Base-by-base conservation (phyloP, 2,797 vertebrate genomes). In the Eupleurogrammus muticus region DNA sequence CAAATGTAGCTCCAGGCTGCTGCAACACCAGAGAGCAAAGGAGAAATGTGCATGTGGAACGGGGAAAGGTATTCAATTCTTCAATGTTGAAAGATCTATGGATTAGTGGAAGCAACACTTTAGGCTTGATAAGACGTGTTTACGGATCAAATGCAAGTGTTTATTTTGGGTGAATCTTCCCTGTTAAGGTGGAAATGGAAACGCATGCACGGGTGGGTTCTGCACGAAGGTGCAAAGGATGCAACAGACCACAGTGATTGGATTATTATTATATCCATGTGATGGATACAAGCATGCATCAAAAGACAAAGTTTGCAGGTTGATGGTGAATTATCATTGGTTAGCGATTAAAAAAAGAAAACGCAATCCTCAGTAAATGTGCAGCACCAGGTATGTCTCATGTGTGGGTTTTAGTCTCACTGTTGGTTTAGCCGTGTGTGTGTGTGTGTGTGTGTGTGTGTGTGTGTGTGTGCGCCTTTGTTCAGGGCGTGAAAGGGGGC, bases 331-430 rank as follows among this genome's bases (percentile, higher is more conserved):
- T 56, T 60, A 51, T 69, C 51, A 79, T 53, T 72, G 17, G 51
- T 70, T 80, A 53, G 51, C 60, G 57, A 84, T 86, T 68, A 69
- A 68, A 56, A 72, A 56, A 72, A 44, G n/a, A 20, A 28, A 35
- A 54, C 9, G 64, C 28, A 64, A 70, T 73, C 58, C 48, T 61
- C 21, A 14, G 65, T 65, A 55, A 58, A 69, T 65, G 61, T 56
- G 35, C 24, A 47, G 35, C 34, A 23, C 28, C 10, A 17, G 6
- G 54, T 34, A 24, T n/a, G n/a, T n/a, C n/a, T n/a, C n/a, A n/a
- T n/a, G n/a, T n/a, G n/a, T n/a, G n/a, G n/a, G n/a, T n/a, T n/a
- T n/a, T n/a, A n/a, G n/a, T n/a, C n/a, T n/a, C n/a, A n/a, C n/a
- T n/a, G n/a, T n/a, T n/a, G n/a, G n/a, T n/a, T n/a, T n/a, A n/a